Evolutionary conservation across 2,113 vertebrate genomes (phyloP).

Genomic region (Arenaria interpres): DNA sequence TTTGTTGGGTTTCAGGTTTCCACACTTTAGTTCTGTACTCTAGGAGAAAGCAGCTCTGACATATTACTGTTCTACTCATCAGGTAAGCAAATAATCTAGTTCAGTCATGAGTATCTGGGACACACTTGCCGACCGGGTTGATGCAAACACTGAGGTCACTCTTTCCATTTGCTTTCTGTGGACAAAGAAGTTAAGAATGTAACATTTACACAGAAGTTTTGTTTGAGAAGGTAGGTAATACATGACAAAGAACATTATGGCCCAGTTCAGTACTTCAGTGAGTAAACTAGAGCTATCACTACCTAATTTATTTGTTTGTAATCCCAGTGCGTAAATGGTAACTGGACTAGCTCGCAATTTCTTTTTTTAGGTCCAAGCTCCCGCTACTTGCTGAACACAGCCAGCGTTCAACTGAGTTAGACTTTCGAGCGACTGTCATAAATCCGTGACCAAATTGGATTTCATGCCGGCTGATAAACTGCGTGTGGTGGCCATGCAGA

Average conservation of each 20-base stretch:
- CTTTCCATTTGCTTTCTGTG: conserved; percentile 8
- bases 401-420: neutral
- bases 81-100: neutral
- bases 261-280: neutral
- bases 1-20: neutral
- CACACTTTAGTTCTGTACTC: neutral
- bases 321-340: neutral
- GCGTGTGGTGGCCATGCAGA: neutral
- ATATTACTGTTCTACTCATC: neutral
- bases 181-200: neutral
- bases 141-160: conserved; percentile 18
- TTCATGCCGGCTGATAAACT: neutral
- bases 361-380: neutral
- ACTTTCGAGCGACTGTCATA: neutral
- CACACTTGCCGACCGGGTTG: neutral
- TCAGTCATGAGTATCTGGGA: neutral
- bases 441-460: neutral
- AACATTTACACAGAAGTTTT: neutral
- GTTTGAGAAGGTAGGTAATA: neutral
- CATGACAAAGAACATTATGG: neutral
- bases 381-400: neutral
- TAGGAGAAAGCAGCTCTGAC: neutral
- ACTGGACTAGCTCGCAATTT: neutral
- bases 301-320: neutral
- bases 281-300: neutral